These are phyloP conservation scores for Sandelia bainsii DNA, from an alignment of 2,797 vertebrate species.

Conservation along the genomic window DNA sequence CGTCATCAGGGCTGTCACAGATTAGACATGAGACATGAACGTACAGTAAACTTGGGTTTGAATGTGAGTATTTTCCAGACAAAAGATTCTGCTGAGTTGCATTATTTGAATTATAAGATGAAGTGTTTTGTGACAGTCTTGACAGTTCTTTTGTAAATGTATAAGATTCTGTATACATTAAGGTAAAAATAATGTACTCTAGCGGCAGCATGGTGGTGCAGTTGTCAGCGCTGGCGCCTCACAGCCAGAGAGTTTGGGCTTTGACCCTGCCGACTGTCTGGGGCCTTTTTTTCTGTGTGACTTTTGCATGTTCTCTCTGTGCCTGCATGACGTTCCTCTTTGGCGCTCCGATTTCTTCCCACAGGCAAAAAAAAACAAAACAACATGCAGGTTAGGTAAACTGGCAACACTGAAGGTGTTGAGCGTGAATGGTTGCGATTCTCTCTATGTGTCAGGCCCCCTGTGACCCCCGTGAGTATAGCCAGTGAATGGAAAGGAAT, in stretches of 20 bases:
- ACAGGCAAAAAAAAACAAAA: not conserved
- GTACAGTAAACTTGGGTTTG: not conserved
- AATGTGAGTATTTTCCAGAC: conserved; percentile 2
- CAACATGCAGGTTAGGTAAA: not conserved
- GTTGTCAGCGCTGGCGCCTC: no score
- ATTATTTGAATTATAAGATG: not conserved
- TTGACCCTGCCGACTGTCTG: not conserved
- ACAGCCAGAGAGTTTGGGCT: no score
- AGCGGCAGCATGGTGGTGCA: no score
- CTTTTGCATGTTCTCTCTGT: not conserved
- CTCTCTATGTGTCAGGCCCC: not conserved
- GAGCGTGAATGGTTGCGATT: not conserved
- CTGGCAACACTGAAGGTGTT: not conserved
- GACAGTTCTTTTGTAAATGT: no score
- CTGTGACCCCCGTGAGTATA: not conserved
- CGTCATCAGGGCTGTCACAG: no score
- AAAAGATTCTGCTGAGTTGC: not conserved
- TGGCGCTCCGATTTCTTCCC: not conserved
- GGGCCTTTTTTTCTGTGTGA: no score
- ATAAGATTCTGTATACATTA: no score
- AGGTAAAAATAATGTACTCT: no score
- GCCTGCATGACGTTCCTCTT: not conserved
- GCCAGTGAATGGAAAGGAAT: not conserved
- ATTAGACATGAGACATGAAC: not conserved
- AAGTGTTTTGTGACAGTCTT: no score